Conservation (phyloP, 1,140 invertebrate species). For the Cherax quadricarinatus region DNA sequence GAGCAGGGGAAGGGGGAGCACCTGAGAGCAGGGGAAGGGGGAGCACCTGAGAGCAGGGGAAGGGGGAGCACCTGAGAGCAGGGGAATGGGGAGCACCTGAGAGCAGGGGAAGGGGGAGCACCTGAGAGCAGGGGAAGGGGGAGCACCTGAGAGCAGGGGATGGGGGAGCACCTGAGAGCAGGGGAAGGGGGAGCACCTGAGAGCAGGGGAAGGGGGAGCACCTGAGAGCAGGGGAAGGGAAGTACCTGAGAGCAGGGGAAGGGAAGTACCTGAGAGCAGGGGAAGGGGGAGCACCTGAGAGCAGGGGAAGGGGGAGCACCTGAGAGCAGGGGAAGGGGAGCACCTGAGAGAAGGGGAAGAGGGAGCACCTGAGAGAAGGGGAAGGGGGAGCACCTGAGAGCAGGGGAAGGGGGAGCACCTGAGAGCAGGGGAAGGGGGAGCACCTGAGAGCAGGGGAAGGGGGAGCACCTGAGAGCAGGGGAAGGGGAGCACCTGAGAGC, state of each 20-base stretch:
- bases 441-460: not conserved
- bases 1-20: no score
- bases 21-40: no score
- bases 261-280: not conserved
- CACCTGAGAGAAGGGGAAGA: no score
- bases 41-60: constrained; percentile 7
- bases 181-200: no score
- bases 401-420: no score
- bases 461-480: not conserved
- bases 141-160: no score
- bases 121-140: no score
- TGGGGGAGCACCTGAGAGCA: no score
- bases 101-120: not conserved
- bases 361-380: no score
- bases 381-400: no score
- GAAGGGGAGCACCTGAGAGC: not conserved
- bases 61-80: not conserved
- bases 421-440: not conserved
- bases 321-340: no score
- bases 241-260: not conserved
- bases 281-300: not conserved
- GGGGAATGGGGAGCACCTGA: not conserved
- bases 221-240: not conserved
- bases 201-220: not conserved
- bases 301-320: no score